Base-by-base conservation (phyloP, 2,888 invertebrate species). In the Agonopterix arenella region DNA sequence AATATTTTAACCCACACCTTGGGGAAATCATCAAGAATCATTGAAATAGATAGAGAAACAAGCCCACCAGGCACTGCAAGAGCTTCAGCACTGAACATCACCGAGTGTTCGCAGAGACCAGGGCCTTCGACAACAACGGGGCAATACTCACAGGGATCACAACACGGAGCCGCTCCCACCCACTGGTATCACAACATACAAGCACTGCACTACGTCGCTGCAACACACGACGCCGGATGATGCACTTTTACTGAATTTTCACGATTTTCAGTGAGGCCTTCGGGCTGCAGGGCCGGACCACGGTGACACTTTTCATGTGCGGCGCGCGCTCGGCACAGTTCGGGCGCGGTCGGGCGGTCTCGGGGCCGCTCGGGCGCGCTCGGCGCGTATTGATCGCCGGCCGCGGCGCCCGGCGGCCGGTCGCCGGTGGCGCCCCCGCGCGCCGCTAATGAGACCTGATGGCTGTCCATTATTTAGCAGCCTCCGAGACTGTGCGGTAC, bases 401-500 rank as follows among this genome's bases (percentile, higher is more conserved):
- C 11, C 43, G 43, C 50, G 62, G 61, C 64, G 64, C 55, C 58
- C 66, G 84, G 83, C 85, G 81, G 82, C 84, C 76, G 78, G 77
- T 70, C 76, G 66, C 80, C 88, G 62, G 76, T 78, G 76, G 84
- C 83, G 83, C 82, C 84, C 79, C 82, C 69, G 66, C 38, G 46
- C 84, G 78, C 67, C 69, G 71, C 72, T 84, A 84, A 85, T 83
- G 80, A 84, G 74, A 83, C 66, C 80, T 81, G 82, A 85, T 84
- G 76, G 79, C 70, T 72, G 81, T 84, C 81, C 84, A 86, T 88
- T 84, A 88, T 86, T 84, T 81, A 84, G 79, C 81, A 80, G 77
- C 79, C 73, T 76, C 80, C 70, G 72, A 80, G 78, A 78, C 74
- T 64, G 73, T 70, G 73, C 68, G 73, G 76, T 76, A 68, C 75